Conservation (phyloP, 1,140 invertebrate genomes). For the Halesus radiatus region DNA sequence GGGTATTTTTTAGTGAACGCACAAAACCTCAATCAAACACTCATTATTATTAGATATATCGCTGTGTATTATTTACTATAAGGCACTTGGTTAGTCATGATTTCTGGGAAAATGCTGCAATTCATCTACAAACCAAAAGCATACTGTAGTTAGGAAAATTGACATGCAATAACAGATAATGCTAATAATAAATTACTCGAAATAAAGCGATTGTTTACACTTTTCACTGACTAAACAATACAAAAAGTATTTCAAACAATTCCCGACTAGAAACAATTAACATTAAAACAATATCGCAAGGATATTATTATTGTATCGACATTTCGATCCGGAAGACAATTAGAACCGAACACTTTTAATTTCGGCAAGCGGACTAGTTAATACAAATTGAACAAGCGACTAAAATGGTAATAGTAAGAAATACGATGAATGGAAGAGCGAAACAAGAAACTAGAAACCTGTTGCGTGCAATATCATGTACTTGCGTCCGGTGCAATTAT, state of each 20-base stretch:
- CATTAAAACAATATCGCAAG: too few species aligned
- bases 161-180: neutral
- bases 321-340: neutral
- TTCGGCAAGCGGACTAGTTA: neutral
- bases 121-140: neutral
- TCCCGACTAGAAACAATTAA: too few species aligned
- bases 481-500: slow-evolving; percentile 21
- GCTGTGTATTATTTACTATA: neutral
- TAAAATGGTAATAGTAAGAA: too few species aligned
- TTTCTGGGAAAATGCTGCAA: neutral
- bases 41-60: neutral
- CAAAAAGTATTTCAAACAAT: too few species aligned
- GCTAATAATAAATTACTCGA: too few species aligned
- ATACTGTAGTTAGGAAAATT: neutral
- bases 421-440: slow-evolving; percentile 1
- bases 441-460: slow-evolving; percentile 12
- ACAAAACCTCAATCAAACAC: neutral
- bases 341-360: neutral
- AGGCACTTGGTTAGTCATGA: too few species aligned
- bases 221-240: too few species aligned
- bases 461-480: slow-evolving; percentile 28
- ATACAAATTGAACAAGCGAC: neutral
- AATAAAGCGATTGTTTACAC: too few species aligned
- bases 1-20: neutral
- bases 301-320: too few species aligned